Conservation (phyloP, 2,797 vertebrate genomes). For the Coendou prehensilis region DNA sequence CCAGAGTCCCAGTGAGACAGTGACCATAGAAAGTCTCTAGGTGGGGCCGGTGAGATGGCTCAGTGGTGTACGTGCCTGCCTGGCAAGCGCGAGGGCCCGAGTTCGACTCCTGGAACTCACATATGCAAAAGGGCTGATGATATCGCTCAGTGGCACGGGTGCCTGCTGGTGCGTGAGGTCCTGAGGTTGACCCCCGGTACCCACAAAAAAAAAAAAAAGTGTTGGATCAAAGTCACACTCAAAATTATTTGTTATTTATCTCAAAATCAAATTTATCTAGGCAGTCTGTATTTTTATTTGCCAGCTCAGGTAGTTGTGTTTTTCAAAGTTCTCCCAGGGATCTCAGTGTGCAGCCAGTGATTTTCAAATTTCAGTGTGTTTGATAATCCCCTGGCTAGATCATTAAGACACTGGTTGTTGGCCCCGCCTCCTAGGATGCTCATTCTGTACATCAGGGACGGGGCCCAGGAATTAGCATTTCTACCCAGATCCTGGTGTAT, state of each 20-base stretch:
- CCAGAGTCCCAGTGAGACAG: background rate
- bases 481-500: background rate
- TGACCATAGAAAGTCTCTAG: no score
- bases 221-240: background rate
- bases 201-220: background rate
- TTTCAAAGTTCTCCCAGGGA: background rate
- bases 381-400: background rate
- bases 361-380: background rate
- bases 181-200: no score
- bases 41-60: no score
- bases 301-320: background rate
- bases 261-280: background rate
- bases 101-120: no score
- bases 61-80: no score
- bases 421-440: background rate
- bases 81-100: no score
- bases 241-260: background rate
- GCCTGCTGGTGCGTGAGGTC: no score
- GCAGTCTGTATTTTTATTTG: background rate
- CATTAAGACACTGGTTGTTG: background rate
- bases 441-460: background rate
- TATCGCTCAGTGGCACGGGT: no score
- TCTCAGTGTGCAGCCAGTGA: background rate
- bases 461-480: background rate
- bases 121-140: no score